A percentile compares a stretch with the other conserved stretches of the same genome.
phyloP scores from a whole-genome alignment of 2,888 invertebrate species.

The Trichogramma dendrolimi region DNA sequence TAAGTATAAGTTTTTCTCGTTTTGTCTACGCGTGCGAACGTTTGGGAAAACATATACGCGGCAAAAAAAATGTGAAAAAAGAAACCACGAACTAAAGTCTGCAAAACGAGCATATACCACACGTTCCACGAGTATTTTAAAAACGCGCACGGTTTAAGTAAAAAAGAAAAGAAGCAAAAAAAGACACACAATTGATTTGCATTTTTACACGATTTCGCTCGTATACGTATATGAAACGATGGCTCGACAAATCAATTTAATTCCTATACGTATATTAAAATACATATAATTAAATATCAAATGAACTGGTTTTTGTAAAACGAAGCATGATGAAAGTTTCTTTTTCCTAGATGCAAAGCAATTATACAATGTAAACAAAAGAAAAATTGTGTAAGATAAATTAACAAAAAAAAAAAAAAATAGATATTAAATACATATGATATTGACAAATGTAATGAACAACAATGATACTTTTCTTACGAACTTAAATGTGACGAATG shows the following conservation, averaged over 20 bases:
- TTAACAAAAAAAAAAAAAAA: conserved; percentile 1
- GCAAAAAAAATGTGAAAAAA: too few relatives aligned
- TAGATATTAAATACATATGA: too few relatives aligned
- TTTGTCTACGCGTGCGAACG: too few relatives aligned
- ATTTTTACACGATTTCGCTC: conserved; percentile 14
- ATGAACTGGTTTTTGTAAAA: conserved; percentile 28
- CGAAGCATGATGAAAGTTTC: conserved; percentile 27
- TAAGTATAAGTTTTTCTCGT: too few relatives aligned
- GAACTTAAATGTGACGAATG: conserved; percentile 17
- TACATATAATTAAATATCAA: conserved; percentile 8
- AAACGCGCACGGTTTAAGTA: too few relatives aligned
- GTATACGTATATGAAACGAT: conserved; percentile 6
- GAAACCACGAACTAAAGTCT: neutral
- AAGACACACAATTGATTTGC: conserved; percentile 13
- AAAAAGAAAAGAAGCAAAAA: neutral
- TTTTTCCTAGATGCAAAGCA: conserved; percentile 26
- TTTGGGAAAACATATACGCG: too few relatives aligned
- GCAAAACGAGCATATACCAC: neutral
- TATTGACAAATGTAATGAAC: too few relatives aligned
- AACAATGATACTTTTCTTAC: conserved; percentile 24
- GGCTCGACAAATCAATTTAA: conserved; percentile 27
- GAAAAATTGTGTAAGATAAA: conserved; percentile 16
- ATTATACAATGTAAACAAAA: conserved; percentile 11
- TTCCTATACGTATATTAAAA: conserved; percentile 18
- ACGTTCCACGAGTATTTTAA: too few relatives aligned